These are phyloP conservation scores for Tokudaia muenninki DNA, from an alignment of 2,797 vertebrate species.

Conservation along the genomic window DNA sequence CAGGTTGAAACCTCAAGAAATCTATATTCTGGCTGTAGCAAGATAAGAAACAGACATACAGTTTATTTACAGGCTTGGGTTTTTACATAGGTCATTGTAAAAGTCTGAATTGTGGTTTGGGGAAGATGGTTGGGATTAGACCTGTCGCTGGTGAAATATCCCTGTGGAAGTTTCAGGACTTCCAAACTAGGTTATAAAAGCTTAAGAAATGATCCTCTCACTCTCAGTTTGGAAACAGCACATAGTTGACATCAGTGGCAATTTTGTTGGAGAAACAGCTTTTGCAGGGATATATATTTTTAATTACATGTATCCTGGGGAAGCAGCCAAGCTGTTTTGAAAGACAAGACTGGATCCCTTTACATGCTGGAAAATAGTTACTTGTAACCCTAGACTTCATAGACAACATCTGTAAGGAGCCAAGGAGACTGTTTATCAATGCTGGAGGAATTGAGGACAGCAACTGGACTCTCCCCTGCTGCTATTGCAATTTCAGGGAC, in stretches of 20 bases:
- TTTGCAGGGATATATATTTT: constrained; percentile 84
- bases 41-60: constrained; percentile 72
- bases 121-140: constrained; percentile 74
- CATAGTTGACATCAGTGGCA: constrained; percentile 81
- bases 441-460: constrained; percentile 81
- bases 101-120: constrained; percentile 73
- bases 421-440: constrained; percentile 83
- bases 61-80: constrained; percentile 56
- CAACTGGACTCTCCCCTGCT: constrained; percentile 77
- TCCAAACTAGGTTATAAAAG: constrained; percentile 74
- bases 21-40: constrained; percentile 60
- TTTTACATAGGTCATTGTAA: constrained; percentile 76
- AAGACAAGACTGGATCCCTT: constrained; percentile 81
- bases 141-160: constrained; percentile 74
- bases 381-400: constrained; percentile 83
- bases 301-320: constrained; percentile 84
- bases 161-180: constrained; percentile 70
- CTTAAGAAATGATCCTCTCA: constrained; percentile 62
- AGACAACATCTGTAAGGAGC: constrained; percentile 86
- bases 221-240: constrained; percentile 72
- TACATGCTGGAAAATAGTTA: constrained; percentile 82
- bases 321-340: constrained; percentile 81
- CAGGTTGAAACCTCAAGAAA: constrained; percentile 63
- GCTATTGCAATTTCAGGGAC: constrained; percentile 59
- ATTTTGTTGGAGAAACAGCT: constrained; percentile 79